Evolutionary conservation across 2,888 invertebrate species (phyloP), one percentile per base, ranked within the genome.

Genomic region (Thalpophila matura): DNA sequence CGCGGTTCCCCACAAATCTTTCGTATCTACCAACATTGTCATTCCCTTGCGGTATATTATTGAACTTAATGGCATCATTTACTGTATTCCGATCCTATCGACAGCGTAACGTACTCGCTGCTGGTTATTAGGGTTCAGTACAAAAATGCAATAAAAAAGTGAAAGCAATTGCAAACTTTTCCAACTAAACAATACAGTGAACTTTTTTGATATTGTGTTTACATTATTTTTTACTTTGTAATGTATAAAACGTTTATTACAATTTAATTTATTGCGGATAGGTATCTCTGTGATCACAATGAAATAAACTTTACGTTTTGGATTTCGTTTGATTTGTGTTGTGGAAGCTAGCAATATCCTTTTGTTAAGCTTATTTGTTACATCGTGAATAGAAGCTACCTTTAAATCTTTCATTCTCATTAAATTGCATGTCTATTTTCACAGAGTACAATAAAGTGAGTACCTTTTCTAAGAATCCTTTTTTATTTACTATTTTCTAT

Each of bases 61-160:
- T 89, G 89, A 89, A 85, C 85, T 84, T 93, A 94, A 94, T 94
- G 91, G 90, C 88, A 89, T 91, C 90, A 93, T 94, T 94, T 91
- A 91, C 87, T 86, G 88, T 88, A 88, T 88, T 90, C 84, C 81
- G 79, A 87, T 85, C 77, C 84, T 83, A 75, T 86, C 88, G 82
- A 84, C 82, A 80, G 74, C 66, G 80, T 74, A 82, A 75, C 80
- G 77, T 86, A 79, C 75, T 67, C 72, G 78, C 83, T 76, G 74
- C 74, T 77, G 86, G 72, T 72, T 86, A 88, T 89, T 79, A 64
- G 83, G 81, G 81, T 75, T 72, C 85, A 61, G 70, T 71, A 10
- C 29, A 62, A 57, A 18, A 40, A 63, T 65, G 20, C 27, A 53
- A 56, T 45, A 45, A 55, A 55, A 55, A 64, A n/a, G 29, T 16